Percentiles rank a stretch among this genome's conserved stretches.
Evolutionary conservation across 2,797 vertebrate genomes (phyloP).

Genomic region (Crocodylus rhombifer): DNA sequence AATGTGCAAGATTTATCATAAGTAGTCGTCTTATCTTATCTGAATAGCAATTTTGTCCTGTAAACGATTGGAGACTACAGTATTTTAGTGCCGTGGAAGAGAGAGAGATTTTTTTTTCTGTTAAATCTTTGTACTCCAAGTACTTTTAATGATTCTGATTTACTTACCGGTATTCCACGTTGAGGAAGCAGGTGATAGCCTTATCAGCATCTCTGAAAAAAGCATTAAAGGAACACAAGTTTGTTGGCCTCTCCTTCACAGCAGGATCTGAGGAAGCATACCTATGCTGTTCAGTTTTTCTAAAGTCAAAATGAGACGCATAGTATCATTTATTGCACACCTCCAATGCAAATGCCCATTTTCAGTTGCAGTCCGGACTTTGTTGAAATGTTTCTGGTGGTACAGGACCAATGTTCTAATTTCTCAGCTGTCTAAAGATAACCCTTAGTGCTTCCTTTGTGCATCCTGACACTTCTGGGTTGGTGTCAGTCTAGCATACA

Average conservation of each 20-base stretch:
- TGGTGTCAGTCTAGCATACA: constrained; percentile 45
- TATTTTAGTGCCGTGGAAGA: constrained; percentile 49
- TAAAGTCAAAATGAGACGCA: neutral
- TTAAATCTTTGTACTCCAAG: constrained; percentile 12
- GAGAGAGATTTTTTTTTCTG: neutral
- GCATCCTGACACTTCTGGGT: constrained; percentile 20
- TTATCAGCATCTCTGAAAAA: rapidly evolving
- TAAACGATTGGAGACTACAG: constrained; percentile 70
- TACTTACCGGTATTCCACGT: neutral
- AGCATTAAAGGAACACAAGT: rapidly evolving
- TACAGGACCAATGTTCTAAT: constrained; percentile 7
- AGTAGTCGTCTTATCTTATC: constrained; percentile 78
- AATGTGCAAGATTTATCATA: constrained; percentile 68
- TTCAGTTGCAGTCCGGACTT: neutral
- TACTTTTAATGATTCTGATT: neutral
- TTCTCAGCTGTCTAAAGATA: constrained; percentile 63
- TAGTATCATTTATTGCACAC: rapidly evolving
- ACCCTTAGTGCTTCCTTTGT: constrained; percentile 48
- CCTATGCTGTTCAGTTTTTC: neutral
- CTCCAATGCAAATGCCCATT: neutral
- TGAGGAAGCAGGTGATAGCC: neutral
- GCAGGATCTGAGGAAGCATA: neutral
- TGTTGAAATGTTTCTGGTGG: neutral
- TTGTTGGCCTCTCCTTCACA: rapidly evolving
- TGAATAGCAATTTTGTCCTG: constrained; percentile 74